phyloP scores from a whole-genome alignment of 2,888 invertebrate genomes.

The Noctuana brunneofusca region DNA sequence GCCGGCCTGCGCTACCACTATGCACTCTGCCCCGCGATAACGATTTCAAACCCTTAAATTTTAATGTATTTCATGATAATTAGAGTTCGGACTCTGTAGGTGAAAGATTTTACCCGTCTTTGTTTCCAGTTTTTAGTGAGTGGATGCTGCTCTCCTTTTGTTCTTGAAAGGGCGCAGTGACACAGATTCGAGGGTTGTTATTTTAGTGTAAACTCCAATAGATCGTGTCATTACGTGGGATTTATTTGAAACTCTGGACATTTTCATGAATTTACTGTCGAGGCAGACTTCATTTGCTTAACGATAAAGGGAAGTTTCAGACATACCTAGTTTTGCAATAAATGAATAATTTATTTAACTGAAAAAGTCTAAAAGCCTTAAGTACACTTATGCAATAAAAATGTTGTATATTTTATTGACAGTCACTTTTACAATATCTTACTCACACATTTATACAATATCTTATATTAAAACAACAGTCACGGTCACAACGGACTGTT shows the following conservation, averaged over 20 bases:
- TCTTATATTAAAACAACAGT: no score
- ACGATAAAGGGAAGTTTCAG: no score
- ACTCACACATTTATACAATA: no score
- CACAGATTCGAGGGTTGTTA: neutral
- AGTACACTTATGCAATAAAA: no score
- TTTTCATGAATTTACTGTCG: neutral
- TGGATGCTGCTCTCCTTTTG: neutral
- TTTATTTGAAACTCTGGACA: no score
- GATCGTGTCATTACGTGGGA: neutral
- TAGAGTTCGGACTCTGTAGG: neutral
- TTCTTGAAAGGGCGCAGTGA: neutral
- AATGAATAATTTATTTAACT: no score
- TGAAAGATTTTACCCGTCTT: slow-evolving; percentile 3
- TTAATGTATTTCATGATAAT: slow-evolving; percentile 10
- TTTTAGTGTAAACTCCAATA: neutral
- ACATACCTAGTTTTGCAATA: no score
- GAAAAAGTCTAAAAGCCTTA: no score
- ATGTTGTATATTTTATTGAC: no score
- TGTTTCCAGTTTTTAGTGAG: neutral
- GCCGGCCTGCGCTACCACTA: slow-evolving; percentile 61
- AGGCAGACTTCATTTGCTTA: no score
- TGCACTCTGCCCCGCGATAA: slow-evolving; percentile 65
- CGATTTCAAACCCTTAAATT: slow-evolving; percentile 53
- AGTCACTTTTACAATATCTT: no score
- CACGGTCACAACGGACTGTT: no score